Conservation (phyloP, 1,140 invertebrate genomes). For the Artemia franciscana region DNA sequence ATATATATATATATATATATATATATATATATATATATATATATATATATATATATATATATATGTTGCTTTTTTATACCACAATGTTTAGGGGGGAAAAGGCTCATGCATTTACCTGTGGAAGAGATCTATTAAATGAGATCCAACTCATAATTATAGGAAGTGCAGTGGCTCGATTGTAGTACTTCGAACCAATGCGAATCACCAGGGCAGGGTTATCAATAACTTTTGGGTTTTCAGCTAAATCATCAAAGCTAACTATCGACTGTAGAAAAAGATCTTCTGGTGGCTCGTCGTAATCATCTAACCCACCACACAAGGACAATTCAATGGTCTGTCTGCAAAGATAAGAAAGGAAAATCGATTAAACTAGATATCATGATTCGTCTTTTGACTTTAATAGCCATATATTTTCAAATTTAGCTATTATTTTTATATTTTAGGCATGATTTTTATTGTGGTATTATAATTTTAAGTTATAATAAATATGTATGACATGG, state of each 20-base stretch:
- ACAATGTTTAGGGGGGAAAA: no score
- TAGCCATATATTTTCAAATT: no score
- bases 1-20: no score
- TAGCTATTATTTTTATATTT: no score
- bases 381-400: background rate
- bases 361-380: background rate
- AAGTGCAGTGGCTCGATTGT: conserved; percentile 65
- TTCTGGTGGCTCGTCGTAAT: conserved; percentile 28
- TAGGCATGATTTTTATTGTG: no score
- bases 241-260: conserved; percentile 59
- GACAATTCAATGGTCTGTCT: conserved; percentile 42
- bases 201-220: conserved; percentile 66
- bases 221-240: conserved; percentile 47
- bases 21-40: no score
- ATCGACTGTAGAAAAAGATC: conserved; percentile 46
- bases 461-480: no score
- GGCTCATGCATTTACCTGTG: conserved; percentile 23
- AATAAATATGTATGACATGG: no score
- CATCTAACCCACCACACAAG: conserved; percentile 46
- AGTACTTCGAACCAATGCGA: conserved; percentile 60
- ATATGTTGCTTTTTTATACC: no score
- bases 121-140: conserved; percentile 55
- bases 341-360: conserved; percentile 11
- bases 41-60: no score
- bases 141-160: conserved; percentile 63